These are phyloP conservation scores for Semibalanus balanoides DNA, from an alignment of 1,140 invertebrate species.

Conservation along the genomic window DNA sequence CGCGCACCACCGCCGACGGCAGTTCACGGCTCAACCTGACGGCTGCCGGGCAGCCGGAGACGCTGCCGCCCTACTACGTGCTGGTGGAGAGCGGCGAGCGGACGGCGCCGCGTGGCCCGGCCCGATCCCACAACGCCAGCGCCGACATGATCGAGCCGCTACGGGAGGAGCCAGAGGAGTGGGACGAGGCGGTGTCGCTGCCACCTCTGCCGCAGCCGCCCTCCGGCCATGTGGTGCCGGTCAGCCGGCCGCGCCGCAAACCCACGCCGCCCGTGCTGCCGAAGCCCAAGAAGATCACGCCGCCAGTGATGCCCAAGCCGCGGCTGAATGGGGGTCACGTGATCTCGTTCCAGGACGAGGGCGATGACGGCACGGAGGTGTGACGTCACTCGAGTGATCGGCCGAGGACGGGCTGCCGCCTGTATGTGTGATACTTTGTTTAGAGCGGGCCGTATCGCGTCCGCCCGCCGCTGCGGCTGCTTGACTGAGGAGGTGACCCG, in stretches of 20 bases:
- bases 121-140: not conserved
- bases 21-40: slow-evolving; percentile 62
- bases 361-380: not conserved
- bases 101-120: not conserved
- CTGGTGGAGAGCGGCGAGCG: not conserved
- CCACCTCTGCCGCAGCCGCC: not conserved
- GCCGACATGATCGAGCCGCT: slow-evolving; percentile 3
- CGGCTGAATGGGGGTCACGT: not conserved
- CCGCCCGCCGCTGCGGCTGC: too few species aligned
- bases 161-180: not conserved
- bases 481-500: too few species aligned
- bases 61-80: slow-evolving; percentile 1
- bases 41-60: not conserved
- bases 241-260: not conserved
- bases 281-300: not conserved
- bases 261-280: not conserved
- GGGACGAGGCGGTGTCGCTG: not conserved
- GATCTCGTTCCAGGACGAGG: not conserved
- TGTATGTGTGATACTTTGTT: not conserved
- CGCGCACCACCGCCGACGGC: slow-evolving; percentile 68
- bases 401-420: too few species aligned
- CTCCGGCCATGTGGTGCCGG: too few species aligned
- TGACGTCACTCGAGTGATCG: not conserved
- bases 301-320: not conserved
- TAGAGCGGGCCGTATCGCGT: not conserved